A percentile compares a stretch with the other conserved stretches of the same genome.
These are phyloP conservation scores for Pantala flavescens DNA, from an alignment of 1,140 invertebrate genomes.

Conservation along the genomic window DNA sequence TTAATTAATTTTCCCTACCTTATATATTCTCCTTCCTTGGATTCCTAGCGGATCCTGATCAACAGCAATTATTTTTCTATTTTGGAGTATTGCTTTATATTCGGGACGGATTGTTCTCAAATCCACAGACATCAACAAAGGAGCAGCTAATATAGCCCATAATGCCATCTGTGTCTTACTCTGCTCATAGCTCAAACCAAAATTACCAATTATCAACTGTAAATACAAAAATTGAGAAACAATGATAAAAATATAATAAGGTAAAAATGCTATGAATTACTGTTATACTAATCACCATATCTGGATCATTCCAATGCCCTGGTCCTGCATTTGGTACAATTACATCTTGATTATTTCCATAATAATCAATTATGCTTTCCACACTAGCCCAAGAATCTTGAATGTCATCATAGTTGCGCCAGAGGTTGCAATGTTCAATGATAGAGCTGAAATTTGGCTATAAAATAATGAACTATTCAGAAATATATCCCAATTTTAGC, in stretches of 20 bases:
- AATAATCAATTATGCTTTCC: conserved; percentile 63
- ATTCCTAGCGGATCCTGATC: conserved; percentile 77
- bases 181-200: conserved; percentile 72
- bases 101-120: conserved; percentile 57
- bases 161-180: conserved; percentile 79
- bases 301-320: conserved; percentile 86
- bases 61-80: conserved; percentile 63
- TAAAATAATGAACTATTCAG: conserved; percentile 24
- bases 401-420: conserved; percentile 82
- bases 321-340: conserved; percentile 63
- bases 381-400: conserved; percentile 70
- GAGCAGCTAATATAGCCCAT: conserved; percentile 81
- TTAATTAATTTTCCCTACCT: conserved; percentile 27
- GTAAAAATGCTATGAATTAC: too few species aligned
- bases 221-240: conserved; percentile 26
- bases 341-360: conserved; percentile 60
- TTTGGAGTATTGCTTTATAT: conserved; percentile 66
- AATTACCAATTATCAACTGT: conserved; percentile 75
- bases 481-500: too few species aligned
- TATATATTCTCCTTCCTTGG: conserved; percentile 44
- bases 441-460: conserved; percentile 62
- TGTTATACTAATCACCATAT: conserved; percentile 68
- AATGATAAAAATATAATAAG: too few species aligned
- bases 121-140: conserved; percentile 80
- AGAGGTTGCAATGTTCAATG: conserved; percentile 66